These are phyloP conservation scores for Pavo muticus DNA, from an alignment of 2,113 vertebrate genomes.

Conservation along the genomic window DNA sequence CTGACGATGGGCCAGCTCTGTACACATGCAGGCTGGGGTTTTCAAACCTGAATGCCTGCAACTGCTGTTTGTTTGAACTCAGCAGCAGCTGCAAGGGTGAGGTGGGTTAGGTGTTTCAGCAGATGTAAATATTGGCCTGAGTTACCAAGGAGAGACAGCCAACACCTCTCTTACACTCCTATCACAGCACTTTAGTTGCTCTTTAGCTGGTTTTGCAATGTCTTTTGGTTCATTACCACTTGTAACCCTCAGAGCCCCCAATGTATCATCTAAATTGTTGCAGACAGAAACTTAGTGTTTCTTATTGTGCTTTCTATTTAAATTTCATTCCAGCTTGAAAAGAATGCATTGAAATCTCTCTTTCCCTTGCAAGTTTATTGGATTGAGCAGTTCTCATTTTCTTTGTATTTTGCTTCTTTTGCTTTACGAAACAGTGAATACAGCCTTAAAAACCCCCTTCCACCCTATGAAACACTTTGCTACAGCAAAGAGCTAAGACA, in stretches of 20 bases:
- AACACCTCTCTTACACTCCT: neutral
- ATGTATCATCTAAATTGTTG: neutral
- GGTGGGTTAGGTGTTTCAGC: neutral
- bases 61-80: neutral
- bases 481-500: neutral
- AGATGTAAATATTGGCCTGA: neutral
- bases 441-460: neutral
- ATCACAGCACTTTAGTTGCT: accelerated
- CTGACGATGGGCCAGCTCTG: neutral
- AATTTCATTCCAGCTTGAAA: neutral
- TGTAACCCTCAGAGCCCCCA: neutral
- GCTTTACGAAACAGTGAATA: neutral
- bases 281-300: neutral
- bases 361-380: neutral
- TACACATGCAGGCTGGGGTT: neutral
- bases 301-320: neutral
- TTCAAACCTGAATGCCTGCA: neutral
- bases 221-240: neutral
- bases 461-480: accelerated
- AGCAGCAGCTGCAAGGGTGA: accelerated
- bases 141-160: neutral
- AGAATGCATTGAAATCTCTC: neutral
- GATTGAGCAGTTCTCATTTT: neutral
- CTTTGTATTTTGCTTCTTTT: neutral
- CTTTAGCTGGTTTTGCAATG: neutral